Percentiles rank a stretch among this genome's conserved stretches.
Evolutionary conservation across 2,113 vertebrate species (phyloP).

Genomic region (Notarius quadriscutis): DNA sequence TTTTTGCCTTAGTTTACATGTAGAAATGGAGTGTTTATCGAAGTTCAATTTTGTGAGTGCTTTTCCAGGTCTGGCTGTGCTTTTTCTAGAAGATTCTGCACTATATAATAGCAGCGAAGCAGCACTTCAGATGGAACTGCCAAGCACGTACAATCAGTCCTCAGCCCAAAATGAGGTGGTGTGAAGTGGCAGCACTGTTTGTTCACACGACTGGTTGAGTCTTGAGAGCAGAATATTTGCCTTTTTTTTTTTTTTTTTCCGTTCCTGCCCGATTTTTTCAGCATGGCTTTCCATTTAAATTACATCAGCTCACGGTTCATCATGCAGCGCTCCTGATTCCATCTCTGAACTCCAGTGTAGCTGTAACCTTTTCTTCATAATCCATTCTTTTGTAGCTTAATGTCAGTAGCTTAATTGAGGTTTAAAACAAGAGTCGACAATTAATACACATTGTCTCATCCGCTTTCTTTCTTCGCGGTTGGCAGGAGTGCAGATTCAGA

Average conservation of each 20-base stretch:
- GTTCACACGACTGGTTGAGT: slow-evolving; percentile 52
- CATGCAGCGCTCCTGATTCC: slow-evolving; percentile 28
- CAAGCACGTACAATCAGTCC: slow-evolving; percentile 46
- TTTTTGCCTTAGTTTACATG: slow-evolving; percentile 41
- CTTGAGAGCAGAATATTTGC: slow-evolving; percentile 41
- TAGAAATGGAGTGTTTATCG: slow-evolving; percentile 43
- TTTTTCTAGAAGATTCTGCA: slow-evolving; percentile 45
- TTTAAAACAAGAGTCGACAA: slow-evolving; percentile 61
- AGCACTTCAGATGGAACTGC: slow-evolving; percentile 48
- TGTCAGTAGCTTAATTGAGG: slow-evolving; percentile 65
- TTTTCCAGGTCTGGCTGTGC: slow-evolving; percentile 27
- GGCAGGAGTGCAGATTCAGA: background rate
- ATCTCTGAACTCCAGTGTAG: slow-evolving; percentile 37
- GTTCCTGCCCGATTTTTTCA: slow-evolving; percentile 24
- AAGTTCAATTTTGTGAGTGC: slow-evolving; percentile 45
- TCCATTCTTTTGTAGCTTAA: slow-evolving; percentile 67
- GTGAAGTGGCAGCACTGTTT: slow-evolving; percentile 45
- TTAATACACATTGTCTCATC: slow-evolving; percentile 49
- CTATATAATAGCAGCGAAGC: slow-evolving; percentile 48
- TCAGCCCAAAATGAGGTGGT: slow-evolving; percentile 45
- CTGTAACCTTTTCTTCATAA: slow-evolving; percentile 68
- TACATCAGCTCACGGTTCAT: slow-evolving; percentile 22
- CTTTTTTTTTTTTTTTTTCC: slow-evolving; percentile 29
- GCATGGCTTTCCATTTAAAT: slow-evolving; percentile 47
- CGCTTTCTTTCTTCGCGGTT: background rate